Base-by-base conservation (phyloP, 1,140 invertebrate species). In the Dendrolimus kikuchii region DNA sequence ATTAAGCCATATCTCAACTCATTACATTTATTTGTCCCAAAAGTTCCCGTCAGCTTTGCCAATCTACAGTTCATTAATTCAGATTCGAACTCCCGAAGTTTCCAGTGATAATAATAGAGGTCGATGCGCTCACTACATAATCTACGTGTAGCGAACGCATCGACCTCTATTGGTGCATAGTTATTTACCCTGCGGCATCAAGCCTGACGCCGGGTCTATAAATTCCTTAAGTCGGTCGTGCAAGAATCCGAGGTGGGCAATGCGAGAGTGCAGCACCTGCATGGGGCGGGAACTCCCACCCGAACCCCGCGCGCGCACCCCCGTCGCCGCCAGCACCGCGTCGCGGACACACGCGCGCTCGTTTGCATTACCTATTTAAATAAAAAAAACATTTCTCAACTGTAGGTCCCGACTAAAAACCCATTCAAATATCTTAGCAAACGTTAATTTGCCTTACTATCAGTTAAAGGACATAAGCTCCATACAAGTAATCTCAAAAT, bases 181-280 rank as follows among this genome's bases (percentile, higher is more conserved):
- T n/a, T 9, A 54, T 44, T 47, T 68, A 88, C 87, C 87, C 71
- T 88, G 85, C 1, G 87, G 88, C 86, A 74, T 88, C 66, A 90
- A 68, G 58, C 90, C 85, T 88, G 92, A 90, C 7, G 91, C 87
- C 5, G 91, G 83, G 51, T 92, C 90, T 57, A 91, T 91, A 57
- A 93, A 92, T 74, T 92, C 93, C 57, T 90, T 88, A 46, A 98
- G 89, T 59, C 93, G 89, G 76, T 94, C 94, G 74, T 97, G 95
- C 51, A 98, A 89, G 88, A 94, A 95, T 4, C 97, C 96, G 42
- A 98, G 89, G 75, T 97, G 95, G 4, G 94, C 91, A 6, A 98
- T 83, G 47, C 94, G 90, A 7, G 93, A 78, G 5, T 95, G 88
- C 45, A 93, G 68, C 60, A 81, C 88, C 39, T 89, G 88, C 57